phyloP scores from a whole-genome alignment of 2,113 vertebrate genomes.

The Syrmaticus mikado region DNA sequence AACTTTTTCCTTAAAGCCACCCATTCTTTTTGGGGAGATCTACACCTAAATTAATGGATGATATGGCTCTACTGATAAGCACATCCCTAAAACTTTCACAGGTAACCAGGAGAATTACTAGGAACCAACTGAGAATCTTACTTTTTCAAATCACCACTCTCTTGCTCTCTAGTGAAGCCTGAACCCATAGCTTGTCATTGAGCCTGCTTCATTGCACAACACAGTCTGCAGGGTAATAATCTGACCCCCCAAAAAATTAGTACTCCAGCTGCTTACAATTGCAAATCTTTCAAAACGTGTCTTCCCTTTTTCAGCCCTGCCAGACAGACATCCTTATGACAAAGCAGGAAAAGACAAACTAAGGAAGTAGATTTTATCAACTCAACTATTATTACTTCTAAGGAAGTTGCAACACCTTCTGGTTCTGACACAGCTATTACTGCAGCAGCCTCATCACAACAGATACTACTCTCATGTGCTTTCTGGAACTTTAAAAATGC shows the following conservation, averaged over 20 bases:
- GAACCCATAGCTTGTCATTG: neutral
- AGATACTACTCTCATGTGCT: neutral
- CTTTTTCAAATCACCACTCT: neutral
- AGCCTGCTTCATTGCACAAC: neutral
- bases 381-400: neutral
- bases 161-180: neutral
- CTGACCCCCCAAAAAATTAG: neutral
- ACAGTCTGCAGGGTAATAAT: neutral
- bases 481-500: neutral
- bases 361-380: conserved; percentile 33
- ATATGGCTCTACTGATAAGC: neutral
- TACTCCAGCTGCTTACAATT: neutral
- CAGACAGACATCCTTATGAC: conserved; percentile 17
- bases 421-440: neutral
- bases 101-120: neutral
- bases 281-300: conserved; percentile 6
- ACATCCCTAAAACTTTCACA: neutral
- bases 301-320: conserved; percentile 4
- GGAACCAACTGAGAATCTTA: neutral
- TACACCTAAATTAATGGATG: neutral
- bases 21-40: neutral
- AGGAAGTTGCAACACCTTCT: conserved; percentile 54
- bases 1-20: neutral
- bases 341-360: conserved; percentile 41
- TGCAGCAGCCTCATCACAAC: neutral